These are phyloP conservation scores for human (Homo sapiens) DNA, from an alignment of 2,113 vertebrate species.

Conservation along the genomic window GRCh38 chr4:32423001-32423500, in stretches of 20 bases:
- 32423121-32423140: background rate
- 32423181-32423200: background rate
- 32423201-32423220: background rate
- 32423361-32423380: rapidly evolving
- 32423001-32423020: background rate
- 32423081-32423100: background rate
- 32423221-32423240: background rate
- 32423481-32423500: no score
- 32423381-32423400: background rate
- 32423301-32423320: background rate
- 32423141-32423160: background rate
- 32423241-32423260: background rate
- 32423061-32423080: background rate
- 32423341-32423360: background rate
- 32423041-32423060: background rate
- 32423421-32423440: background rate
- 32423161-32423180: no score
- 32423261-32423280: background rate
- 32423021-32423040: no score
- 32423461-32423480: no score
- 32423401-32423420: no score
- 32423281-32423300: background rate
- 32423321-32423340: background rate
- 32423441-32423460: background rate
- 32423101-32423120: background rate